Conservation (phyloP, 2,888 invertebrate species). For the Cosmopolites sordidus region DNA sequence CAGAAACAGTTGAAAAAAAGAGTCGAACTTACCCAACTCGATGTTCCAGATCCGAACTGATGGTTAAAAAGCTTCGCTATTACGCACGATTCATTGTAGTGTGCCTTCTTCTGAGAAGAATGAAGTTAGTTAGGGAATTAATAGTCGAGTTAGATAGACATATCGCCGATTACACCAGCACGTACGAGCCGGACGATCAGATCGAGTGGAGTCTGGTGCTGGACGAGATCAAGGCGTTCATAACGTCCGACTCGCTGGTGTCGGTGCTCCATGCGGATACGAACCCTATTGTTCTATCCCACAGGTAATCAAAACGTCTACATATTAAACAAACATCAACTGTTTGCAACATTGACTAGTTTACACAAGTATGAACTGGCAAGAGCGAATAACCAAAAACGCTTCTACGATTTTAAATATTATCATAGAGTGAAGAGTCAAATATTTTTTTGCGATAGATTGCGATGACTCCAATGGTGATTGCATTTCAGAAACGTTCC, state of each 20-base stretch:
- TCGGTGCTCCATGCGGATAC: slow-evolving; percentile 85
- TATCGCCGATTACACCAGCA: slow-evolving; percentile 90
- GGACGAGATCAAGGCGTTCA: slow-evolving; percentile 91
- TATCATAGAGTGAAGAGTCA: no score
- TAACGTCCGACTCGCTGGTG: slow-evolving; percentile 86
- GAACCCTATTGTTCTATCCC: slow-evolving; percentile 78
- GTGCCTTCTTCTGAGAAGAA: slow-evolving; percentile 86
- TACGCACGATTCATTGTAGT: slow-evolving; percentile 97
- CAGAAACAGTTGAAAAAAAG: no score
- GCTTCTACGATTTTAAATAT: no score
- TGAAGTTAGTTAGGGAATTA: slow-evolving; percentile 87
- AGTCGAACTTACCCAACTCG: neutral
- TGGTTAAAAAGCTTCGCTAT: slow-evolving; percentile 94
- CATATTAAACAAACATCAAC: no score
- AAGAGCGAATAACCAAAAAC: no score
- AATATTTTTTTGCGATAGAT: no score
- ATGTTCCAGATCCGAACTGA: slow-evolving; percentile 69
- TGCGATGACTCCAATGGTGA: no score
- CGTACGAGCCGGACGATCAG: slow-evolving; percentile 96
- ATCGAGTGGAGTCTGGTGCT: slow-evolving; percentile 93
- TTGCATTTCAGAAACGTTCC: no score
- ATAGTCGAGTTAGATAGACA: slow-evolving; percentile 89
- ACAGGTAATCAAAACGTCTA: slow-evolving; percentile 74
- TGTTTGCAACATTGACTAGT: no score
- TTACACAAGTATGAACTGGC: no score